phyloP scores from a whole-genome alignment of 1,140 invertebrate species.

The Bombus superbus region DNA sequence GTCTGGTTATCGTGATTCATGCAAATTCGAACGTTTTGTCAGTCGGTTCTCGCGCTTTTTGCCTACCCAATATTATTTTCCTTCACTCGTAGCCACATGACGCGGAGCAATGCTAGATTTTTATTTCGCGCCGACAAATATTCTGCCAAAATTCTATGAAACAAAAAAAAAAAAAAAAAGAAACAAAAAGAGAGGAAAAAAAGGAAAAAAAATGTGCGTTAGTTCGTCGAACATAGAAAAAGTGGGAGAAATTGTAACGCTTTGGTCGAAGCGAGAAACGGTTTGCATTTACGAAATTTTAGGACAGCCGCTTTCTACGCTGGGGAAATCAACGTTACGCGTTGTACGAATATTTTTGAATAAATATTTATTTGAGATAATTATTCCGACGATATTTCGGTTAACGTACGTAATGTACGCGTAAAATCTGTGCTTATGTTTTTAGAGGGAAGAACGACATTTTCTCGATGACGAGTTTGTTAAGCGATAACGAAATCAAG shows the following conservation, averaged over 20 bases:
- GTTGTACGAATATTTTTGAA: neutral
- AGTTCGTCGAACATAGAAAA: neutral
- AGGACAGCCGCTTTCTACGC: neutral
- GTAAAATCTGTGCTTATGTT: neutral
- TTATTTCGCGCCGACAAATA: neutral
- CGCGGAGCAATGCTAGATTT: neutral
- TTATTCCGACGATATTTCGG: neutral
- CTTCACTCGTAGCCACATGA: neutral
- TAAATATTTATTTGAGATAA: conserved; percentile 4
- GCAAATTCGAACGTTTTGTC: conserved; percentile 54
- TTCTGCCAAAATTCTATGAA: neutral
- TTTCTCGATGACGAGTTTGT: neutral
- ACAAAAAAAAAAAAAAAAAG: neutral
- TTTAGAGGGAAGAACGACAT: neutral
- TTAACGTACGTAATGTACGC: neutral
- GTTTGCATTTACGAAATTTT: neutral
- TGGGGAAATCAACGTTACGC: neutral
- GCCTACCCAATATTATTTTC: neutral
- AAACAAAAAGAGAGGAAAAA: neutral
- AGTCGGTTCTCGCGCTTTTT: conserved; percentile 7
- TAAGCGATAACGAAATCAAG: neutral
- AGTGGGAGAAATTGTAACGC: neutral
- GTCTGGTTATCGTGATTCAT: conserved; percentile 60
- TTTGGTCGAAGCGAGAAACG: neutral
- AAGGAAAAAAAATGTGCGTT: neutral